Evolutionary conservation across 2,888 invertebrate genomes (phyloP), one percentile per base, ranked within the genome.

Genomic region (Caenorhabditis zanzibari): DNA sequence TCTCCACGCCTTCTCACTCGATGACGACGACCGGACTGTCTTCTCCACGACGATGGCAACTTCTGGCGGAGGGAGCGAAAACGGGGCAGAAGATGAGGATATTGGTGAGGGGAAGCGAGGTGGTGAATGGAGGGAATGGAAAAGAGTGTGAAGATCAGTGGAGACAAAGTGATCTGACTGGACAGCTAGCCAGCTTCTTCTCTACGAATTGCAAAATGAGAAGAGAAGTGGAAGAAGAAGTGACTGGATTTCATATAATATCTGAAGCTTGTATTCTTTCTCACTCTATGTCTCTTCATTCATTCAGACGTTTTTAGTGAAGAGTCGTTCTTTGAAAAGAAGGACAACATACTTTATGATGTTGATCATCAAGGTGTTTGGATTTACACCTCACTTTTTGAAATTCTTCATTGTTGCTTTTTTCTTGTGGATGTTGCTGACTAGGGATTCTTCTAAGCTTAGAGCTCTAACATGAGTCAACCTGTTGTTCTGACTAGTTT

Each of bases 201-300:
- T 64, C 54, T 74, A 64, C 68, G 76, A 69, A 59, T 76, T 76
- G 69, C 76, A 76, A 76, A 76, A 76, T 76, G 76, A 76, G 59
- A 54, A 64, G 32, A 66, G 68, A 54, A 68, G 75, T 68, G 73
- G 73, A 63, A 73, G 61, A 52, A 52, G 47, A 58, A 73, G 41
- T 74, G 69, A 76, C 76, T 76, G 76, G 76, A 68, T 76, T 76
- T 76, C 75, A 68, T 49, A 68, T 38, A 66, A 52, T 66, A 66
- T 52, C 66, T 68, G 61, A 64, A 74, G 63, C 73, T 73, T 61
- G 61, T 73, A 61, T 61, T 52, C 63, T 71, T 12, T 19, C 38
- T 38, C 71, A 44, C 3, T 71, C 56, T 71, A 56, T 44, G 71
- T 71, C 71, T 63, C 61, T 22, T 26, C n/a, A n/a, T 16, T n/a